These are phyloP conservation scores for Diabrotica balteata DNA, from an alignment of 2,888 invertebrate species.

Conservation along the genomic window DNA sequence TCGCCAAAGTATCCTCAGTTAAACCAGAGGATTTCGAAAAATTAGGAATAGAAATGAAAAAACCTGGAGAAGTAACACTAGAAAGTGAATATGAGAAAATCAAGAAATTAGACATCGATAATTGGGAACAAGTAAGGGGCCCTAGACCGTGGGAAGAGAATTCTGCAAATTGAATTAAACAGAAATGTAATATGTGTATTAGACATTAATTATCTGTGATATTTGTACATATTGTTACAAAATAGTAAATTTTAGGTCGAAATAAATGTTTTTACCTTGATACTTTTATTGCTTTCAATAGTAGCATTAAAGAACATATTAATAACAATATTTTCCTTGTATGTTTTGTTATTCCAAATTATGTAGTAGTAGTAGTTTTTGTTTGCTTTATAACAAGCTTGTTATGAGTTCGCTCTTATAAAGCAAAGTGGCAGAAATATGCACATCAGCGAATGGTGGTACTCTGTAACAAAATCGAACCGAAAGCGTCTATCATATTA, in stretches of 20 bases:
- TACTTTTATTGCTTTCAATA: too few species aligned
- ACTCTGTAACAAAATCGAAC: too few species aligned
- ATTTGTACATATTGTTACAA: not conserved
- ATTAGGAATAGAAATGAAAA: slow-evolving; percentile 72
- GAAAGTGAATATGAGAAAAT: slow-evolving; percentile 79
- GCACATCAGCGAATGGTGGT: too few species aligned
- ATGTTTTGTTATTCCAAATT: too few species aligned
- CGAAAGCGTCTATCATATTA: too few species aligned
- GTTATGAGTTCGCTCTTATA: too few species aligned
- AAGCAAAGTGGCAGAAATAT: too few species aligned
- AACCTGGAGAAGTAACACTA: slow-evolving; percentile 72
- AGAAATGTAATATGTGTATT: too few species aligned
- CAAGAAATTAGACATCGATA: slow-evolving; percentile 75
- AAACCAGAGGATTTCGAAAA: slow-evolving; percentile 72
- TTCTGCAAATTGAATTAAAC: slow-evolving; percentile 11
- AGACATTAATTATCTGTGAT: slow-evolving; percentile 10
- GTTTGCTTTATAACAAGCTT: too few species aligned
- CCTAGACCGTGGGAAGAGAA: slow-evolving; percentile 84
- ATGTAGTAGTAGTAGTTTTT: too few species aligned
- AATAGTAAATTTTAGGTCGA: not conserved
- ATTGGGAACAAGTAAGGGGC: slow-evolving; percentile 86
- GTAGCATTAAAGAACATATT: too few species aligned
- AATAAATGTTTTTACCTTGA: not conserved
- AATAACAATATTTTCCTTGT: too few species aligned
- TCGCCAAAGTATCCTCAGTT: slow-evolving; percentile 65